Conservation (phyloP, 1,140 invertebrate genomes). For the Sitodiplosis mosellana region DNA sequence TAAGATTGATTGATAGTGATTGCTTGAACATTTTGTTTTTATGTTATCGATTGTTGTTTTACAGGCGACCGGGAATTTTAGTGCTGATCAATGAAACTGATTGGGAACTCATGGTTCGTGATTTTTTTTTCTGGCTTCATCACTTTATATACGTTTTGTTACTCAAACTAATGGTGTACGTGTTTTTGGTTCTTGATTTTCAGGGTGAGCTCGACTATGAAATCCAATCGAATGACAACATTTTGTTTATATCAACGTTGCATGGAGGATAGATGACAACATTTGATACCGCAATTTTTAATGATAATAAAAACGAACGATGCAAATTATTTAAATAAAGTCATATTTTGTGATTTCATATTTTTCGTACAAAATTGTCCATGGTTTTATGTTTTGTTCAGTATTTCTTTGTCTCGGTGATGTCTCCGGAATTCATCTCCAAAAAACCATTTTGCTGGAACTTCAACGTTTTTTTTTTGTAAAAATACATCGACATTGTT, state of each 20-base stretch:
- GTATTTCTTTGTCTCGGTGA: too few relatives aligned
- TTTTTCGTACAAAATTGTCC: too few relatives aligned
- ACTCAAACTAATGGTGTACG: neutral
- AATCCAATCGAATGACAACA: conserved; percentile 28
- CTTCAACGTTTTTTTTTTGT: too few relatives aligned
- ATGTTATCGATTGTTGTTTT: conserved; percentile 20
- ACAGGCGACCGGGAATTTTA: conserved; percentile 74
- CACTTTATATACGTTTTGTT: neutral
- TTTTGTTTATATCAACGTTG: conserved; percentile 39
- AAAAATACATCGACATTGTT: too few relatives aligned
- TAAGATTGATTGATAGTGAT: neutral
- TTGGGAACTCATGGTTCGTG: conserved; percentile 70
- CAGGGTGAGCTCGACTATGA: conserved; percentile 33
- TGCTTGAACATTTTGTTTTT: neutral
- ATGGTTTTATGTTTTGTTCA: too few relatives aligned
- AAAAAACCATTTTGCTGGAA: too few relatives aligned
- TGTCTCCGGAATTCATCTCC: too few relatives aligned
- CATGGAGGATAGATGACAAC: conserved; percentile 29
- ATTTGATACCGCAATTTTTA: too few relatives aligned
- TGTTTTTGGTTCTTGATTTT: conserved; percentile 3
- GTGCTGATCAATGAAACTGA: conserved; percentile 84
- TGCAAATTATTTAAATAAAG: too few relatives aligned
- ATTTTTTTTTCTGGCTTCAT: neutral
- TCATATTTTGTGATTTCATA: too few relatives aligned
- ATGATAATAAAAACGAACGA: too few relatives aligned